Conservation (phyloP, 2,888 invertebrate genomes). For the Stramonita haemastoma region DNA sequence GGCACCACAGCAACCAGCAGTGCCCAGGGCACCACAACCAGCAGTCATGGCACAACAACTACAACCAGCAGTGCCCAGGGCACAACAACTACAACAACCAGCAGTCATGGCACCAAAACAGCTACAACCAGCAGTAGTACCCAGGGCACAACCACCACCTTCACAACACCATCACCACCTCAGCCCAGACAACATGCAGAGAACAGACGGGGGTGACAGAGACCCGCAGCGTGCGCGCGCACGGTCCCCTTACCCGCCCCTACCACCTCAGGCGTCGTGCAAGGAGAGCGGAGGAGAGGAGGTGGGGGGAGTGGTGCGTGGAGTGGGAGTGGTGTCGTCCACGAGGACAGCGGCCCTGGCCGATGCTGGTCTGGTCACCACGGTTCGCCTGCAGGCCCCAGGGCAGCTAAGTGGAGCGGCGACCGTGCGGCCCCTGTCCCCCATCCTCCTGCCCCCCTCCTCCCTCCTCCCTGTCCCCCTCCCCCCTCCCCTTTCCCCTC, state of each 20-base stretch:
- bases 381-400: background rate
- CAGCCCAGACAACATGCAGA: background rate
- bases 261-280: background rate
- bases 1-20: too few species aligned
- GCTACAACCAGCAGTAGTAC: background rate
- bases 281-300: background rate
- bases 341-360: background rate
- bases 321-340: background rate
- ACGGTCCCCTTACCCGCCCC: background rate
- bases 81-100: too few species aligned
- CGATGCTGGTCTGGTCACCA: background rate
- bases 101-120: too few species aligned
- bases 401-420: background rate
- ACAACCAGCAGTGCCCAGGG: background rate
- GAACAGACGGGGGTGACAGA: background rate
- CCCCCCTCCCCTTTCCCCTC: background rate
- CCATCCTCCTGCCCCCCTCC: background rate
- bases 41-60: too few species aligned
- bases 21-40: too few species aligned
- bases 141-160: too few species aligned
- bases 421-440: background rate
- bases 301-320: background rate
- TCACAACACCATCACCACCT: background rate
- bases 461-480: background rate
- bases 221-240: background rate